Evolutionary conservation across 2,797 vertebrate species (phyloP), one percentile per base, ranked within the genome.

Genomic region (Galagoides demidoff): DNA sequence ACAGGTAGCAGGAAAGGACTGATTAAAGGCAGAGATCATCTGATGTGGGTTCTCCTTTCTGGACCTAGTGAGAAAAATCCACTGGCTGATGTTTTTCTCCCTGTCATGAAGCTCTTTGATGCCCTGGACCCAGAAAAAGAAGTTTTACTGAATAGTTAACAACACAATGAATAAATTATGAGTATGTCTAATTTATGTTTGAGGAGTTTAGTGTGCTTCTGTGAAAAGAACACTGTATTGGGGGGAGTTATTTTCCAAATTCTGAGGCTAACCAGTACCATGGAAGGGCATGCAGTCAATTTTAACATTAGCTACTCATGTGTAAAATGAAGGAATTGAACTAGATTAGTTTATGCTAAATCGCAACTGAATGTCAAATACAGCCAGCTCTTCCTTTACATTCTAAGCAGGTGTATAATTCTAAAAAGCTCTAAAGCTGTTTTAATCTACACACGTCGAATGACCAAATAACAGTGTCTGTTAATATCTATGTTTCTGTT

Each of bases 51-150:
- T 29, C 98, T 99, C 61, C 99, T 99, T 97, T 99, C 99, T 5
- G 99, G 99, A 95, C 99, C 99, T 98, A 99, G 99, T 98, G 99
- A 99, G 99, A 99, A 99, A 98, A 99, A 99, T 45, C 99, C 99
- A 1, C 97, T 99, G 34, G 99, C 99, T 16, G 99, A 99, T 97
- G n/a, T n/a, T n/a, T 99, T 99, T 98, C 99, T 99, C 52, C 99
- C 99, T 0, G 99, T 99, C 96, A 99, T 99, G 99, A 99, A 99
- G 98, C 99, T 99, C n/a, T 99, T 99, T 95, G 99, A 99, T 97
- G 99, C 99, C 88, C 99, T 99, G 5, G 99, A 99, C 93, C 99
- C 99, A 55, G 99, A 99, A 97, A 99, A 99, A 98, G 99, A 99
- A 98, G 98, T 97, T 52, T 88, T 95, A 71, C 84, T 59, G 22